Conservation (phyloP, 2,113 vertebrate species). For the Protomyctophum bolini region DNA sequence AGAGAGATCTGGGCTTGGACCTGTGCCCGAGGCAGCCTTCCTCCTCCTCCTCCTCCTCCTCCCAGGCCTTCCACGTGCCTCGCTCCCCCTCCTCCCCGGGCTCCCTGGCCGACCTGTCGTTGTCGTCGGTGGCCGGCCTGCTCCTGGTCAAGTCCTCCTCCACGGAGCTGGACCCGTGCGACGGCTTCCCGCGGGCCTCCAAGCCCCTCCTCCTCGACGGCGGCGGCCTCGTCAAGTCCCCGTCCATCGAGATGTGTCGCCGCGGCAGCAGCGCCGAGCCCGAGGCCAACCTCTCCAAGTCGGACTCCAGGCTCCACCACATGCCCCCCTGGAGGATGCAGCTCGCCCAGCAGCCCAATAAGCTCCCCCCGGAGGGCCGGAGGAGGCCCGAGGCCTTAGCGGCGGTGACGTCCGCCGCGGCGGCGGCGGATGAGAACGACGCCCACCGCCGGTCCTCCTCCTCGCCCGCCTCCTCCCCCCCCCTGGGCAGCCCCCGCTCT, state of each 20-base stretch:
- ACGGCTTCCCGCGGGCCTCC: slow-evolving; percentile 73
- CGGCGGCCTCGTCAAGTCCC: slow-evolving; percentile 78
- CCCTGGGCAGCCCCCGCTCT: slow-evolving; percentile 61
- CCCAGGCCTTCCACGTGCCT: slow-evolving; percentile 38
- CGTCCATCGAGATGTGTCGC: slow-evolving; percentile 77
- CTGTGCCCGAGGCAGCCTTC: slow-evolving; percentile 43
- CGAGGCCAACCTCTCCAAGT: slow-evolving; percentile 78
- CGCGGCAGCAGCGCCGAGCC: slow-evolving; percentile 69
- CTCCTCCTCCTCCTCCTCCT: slow-evolving; percentile 5
- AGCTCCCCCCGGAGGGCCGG: slow-evolving; percentile 28
- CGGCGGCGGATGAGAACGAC: slow-evolving; percentile 46
- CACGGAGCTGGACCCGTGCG: slow-evolving; percentile 86
- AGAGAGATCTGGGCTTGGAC: slow-evolving; percentile 39
- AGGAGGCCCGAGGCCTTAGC: slow-evolving; percentile 11
- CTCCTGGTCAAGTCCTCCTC: slow-evolving; percentile 89
- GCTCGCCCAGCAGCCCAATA: slow-evolving; percentile 64
- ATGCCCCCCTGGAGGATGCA: slow-evolving; percentile 78
- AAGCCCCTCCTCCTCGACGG: slow-evolving; percentile 76
- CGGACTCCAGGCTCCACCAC: slow-evolving; percentile 81
- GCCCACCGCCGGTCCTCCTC: slow-evolving; percentile 54
- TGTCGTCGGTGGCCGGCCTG: slow-evolving; percentile 46
- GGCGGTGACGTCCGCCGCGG: slow-evolving; percentile 11
- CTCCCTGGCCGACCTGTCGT: slow-evolving; percentile 70
- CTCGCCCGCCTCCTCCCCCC: slow-evolving; percentile 61
- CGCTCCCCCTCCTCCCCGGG: slow-evolving; percentile 67